Percentiles rank a stretch among this genome's conserved stretches.
Evolutionary conservation across 23 tunicate species (phyloP).

Genomic region (Ascidia mentula): DNA sequence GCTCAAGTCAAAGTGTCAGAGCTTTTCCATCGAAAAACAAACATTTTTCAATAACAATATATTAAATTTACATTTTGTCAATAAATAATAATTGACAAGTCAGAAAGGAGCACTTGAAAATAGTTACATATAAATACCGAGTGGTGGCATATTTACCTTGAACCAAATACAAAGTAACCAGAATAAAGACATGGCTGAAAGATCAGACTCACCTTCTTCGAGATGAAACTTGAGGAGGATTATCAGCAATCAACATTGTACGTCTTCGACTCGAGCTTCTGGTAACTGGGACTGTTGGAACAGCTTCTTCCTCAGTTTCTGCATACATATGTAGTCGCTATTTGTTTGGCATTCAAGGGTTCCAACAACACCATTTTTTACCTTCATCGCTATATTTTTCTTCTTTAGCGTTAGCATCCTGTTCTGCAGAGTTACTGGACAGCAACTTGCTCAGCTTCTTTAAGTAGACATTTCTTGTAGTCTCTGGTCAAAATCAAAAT

Average conservation of each 20-base stretch:
- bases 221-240: slow-evolving; percentile 5
- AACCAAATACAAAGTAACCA: too few relatives aligned
- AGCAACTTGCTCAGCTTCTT: slow-evolving; percentile 21
- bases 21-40: too few relatives aligned
- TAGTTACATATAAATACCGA: too few relatives aligned
- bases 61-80: neutral
- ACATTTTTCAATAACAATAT: too few relatives aligned
- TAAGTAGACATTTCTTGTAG: slow-evolving; percentile 26
- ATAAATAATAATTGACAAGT: too few relatives aligned
- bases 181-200: too few relatives aligned
- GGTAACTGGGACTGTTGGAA: slow-evolving; percentile 14
- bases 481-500: slow-evolving; percentile 11
- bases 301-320: neutral
- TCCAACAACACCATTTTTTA: neutral
- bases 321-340: neutral
- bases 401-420: slow-evolving; percentile 3
- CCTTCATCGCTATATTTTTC: slow-evolving; percentile 24
- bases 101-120: too few relatives aligned
- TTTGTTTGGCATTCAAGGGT: neutral
- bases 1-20: too few relatives aligned
- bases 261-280: slow-evolving; percentile 21
- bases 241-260: slow-evolving; percentile 4
- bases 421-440: neutral
- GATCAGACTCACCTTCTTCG: neutral
- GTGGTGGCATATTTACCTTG: too few relatives aligned